Base-by-base conservation (phyloP, 2,888 invertebrate genomes). In the Anticlea derivata region DNA sequence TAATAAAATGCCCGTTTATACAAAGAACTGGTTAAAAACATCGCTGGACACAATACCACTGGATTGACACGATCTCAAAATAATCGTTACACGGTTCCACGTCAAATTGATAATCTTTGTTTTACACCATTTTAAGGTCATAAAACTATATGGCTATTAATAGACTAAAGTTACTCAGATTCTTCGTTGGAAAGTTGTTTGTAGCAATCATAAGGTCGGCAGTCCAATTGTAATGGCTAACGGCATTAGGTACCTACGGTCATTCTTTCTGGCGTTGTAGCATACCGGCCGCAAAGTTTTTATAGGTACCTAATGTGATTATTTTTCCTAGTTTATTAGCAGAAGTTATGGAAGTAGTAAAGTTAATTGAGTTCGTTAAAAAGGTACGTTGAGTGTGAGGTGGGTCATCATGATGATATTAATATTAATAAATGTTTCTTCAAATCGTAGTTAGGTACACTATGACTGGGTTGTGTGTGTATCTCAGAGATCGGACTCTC, bases 401-500 rank as follows among this genome's bases (percentile, higher is more conserved):
- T n/a, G n/a, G n/a, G n/a, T n/a, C n/a, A n/a, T n/a, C n/a, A n/a
- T n/a, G n/a, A n/a, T n/a, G n/a, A n/a, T n/a, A n/a, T n/a, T n/a
- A n/a, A n/a, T n/a, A n/a, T n/a, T n/a, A n/a, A n/a, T n/a, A n/a
- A n/a, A n/a, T n/a, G n/a, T n/a, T n/a, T n/a, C n/a, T n/a, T n/a
- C n/a, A n/a, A n/a, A n/a, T n/a, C n/a, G n/a, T n/a, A n/a, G n/a
- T n/a, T 17, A 17, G 4, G 17, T 17, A 17, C 17, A 3, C 46
- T 23, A 41, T 37, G 35, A 35, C 49, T 35, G 27, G 27, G 27
- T 27, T 12, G 20, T 23, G 11, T 12, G 20, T 23, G 11, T 50
- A 43, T 50, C 50, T 35, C 22, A 20, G 12, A 43, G 43, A 43
- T 80, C 76, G 76, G 70, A 75, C 81, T 84, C 83, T 83, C 83